A percentile compares a stretch with the other conserved stretches of the same genome.
These are phyloP conservation scores for Hassar affinis DNA, from an alignment of 2,113 vertebrate species.

Conservation along the genomic window DNA sequence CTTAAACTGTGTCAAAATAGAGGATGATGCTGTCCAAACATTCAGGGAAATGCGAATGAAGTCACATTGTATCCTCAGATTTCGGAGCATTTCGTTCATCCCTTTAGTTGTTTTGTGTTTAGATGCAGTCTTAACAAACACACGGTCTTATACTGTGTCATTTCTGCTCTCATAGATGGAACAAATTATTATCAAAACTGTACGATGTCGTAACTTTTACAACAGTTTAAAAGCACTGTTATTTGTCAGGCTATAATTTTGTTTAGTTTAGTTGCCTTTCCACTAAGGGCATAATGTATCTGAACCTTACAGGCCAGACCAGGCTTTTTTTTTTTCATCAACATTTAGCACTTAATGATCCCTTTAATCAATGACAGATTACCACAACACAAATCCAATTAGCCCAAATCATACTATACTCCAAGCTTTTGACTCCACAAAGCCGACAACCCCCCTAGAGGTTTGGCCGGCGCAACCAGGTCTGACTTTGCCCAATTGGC, in stretches of 20 bases:
- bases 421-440: slow-evolving; percentile 14
- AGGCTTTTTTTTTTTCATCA: slow-evolving; percentile 24
- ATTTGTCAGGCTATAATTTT: slow-evolving; percentile 16
- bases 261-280: slow-evolving; percentile 1
- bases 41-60: background rate
- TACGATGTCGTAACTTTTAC: slow-evolving; percentile 9
- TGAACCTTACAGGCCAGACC: slow-evolving; percentile 27
- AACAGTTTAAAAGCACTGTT: background rate
- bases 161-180: background rate
- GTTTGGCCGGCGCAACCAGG: slow-evolving; percentile 35
- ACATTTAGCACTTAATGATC: slow-evolving; percentile 45
- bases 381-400: slow-evolving; percentile 56
- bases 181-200: background rate
- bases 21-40: slow-evolving; percentile 17
- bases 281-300: slow-evolving; percentile 24
- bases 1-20: slow-evolving; percentile 16
- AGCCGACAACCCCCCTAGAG: slow-evolving; percentile 23
- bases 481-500: slow-evolving; percentile 39
- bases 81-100: background rate
- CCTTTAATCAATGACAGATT: slow-evolving; percentile 55
- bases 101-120: background rate
- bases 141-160: background rate
- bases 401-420: slow-evolving; percentile 30
- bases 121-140: background rate
- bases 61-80: background rate